Evolutionary conservation across 2,888 invertebrate genomes (phyloP).

Genomic region (Microplitis manilae): DNA sequence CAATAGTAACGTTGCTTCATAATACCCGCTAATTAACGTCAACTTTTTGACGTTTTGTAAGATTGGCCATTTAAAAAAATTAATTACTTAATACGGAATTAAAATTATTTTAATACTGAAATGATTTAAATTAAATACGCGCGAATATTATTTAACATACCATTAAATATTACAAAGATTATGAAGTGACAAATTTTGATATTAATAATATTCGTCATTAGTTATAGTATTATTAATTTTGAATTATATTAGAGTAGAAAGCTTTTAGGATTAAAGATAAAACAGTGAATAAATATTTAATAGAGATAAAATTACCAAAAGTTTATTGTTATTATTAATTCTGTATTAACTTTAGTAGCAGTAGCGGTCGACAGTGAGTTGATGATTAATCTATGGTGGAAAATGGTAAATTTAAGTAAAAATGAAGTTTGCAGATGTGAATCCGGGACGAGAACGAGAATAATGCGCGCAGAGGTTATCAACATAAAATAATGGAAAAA

Average conservation of each 20-base stretch:
- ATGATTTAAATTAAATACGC: not conserved
- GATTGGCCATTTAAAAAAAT: not conserved
- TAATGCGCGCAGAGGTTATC: slow-evolving; percentile 8
- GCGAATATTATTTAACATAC: not conserved
- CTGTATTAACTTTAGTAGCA: not conserved
- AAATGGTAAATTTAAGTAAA: slow-evolving; percentile 7
- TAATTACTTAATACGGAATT: not conserved
- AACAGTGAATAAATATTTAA: not conserved
- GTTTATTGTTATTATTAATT: not conserved
- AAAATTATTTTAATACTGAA: not conserved
- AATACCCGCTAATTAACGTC: not conserved
- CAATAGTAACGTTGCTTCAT: no score
- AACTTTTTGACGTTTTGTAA: not conserved
- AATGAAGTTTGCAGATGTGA: not conserved
- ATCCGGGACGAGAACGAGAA: not conserved
- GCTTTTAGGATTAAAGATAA: not conserved
- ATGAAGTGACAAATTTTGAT: no score
- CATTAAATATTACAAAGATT: no score
- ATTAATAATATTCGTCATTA: no score
- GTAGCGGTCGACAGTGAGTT: slow-evolving; percentile 15
- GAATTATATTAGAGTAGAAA: not conserved
- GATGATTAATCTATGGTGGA: slow-evolving; percentile 22
- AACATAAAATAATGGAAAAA: slow-evolving; percentile 38
- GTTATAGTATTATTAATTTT: no score
- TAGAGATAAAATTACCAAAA: not conserved